Base-by-base conservation (phyloP, 2,797 vertebrate genomes). In the Notolabrus celidotus region DNA sequence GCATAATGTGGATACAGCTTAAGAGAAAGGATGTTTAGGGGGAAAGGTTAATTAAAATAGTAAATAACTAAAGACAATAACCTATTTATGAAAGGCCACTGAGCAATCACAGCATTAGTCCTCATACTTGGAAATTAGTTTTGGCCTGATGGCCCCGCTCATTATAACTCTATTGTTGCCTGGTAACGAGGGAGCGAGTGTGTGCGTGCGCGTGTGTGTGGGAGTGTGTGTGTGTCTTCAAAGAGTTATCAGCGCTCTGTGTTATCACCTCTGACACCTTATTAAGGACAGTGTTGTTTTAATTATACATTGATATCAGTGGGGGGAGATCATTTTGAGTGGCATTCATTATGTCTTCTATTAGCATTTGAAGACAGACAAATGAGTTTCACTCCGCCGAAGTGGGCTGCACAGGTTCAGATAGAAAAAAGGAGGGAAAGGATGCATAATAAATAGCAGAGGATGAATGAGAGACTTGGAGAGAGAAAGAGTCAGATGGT, bases 251-350 rank as follows among this genome's bases (percentile, higher is more conserved):
- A 51, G 78, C 27, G 31, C 59, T 67, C 47, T 54, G 41, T 19
- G 66, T 88, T 88, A 82, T 91, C 87, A 88, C 78, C 88, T 77
- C 80, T 82, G 85, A 79, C 81, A 80, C 79, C 75, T 86, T 71
- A 90, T 88, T 88, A 89, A 86, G 77, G 79, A 71, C 81, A 71
- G 75, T 82, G 80, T 85, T 88, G 86, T 91, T 90, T 89, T 91
- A 91, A 93, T 92, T 91, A 84, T 60, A 72, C 58, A 46, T 74
- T 63, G 73, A 86, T 88, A 91, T 87, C 82, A 82, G 74, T 5
- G 9, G 54, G 58, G 3, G 56, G 66, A 80, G 86, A 83, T 85
- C 63, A 83, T 50, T 85, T 74, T 90, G 86, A 92, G 83, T 88
- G 89, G 80, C 87, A 76, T 82, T 79, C 69, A 81, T 88, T 80